Percentiles rank a stretch among this genome's conserved stretches.
Evolutionary conservation across 2,888 invertebrate species (phyloP).

Genomic region (Gari tellinella): DNA sequence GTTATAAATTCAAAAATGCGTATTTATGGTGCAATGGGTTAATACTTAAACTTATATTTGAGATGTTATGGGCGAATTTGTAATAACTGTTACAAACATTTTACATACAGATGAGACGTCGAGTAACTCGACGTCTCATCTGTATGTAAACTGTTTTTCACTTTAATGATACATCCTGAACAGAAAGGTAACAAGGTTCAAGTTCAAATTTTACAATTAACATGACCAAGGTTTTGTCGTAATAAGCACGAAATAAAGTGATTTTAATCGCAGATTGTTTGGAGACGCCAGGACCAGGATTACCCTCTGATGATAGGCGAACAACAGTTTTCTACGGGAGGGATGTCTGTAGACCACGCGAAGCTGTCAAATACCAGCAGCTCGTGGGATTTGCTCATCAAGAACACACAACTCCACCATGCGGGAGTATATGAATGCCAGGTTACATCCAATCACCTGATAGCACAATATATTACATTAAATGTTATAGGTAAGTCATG

Average conservation of each 20-base stretch:
- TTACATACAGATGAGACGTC: too few species aligned
- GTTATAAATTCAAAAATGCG: too few species aligned
- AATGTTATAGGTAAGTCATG: conserved; percentile 69
- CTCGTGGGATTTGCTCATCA: conserved; percentile 72
- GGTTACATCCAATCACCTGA: conserved; percentile 66
- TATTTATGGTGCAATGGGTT: too few species aligned
- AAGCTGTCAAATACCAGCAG: conserved; percentile 49
- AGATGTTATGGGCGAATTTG: too few species aligned
- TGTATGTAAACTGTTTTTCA: too few species aligned
- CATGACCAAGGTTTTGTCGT: too few species aligned
- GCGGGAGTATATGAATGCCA: conserved; percentile 74
- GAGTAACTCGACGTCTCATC: too few species aligned
- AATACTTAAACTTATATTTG: too few species aligned
- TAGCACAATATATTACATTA: conserved; percentile 64
- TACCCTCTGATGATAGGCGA: conserved; percentile 71
- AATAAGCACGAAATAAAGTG: background rate
- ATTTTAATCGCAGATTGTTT: conserved; percentile 65
- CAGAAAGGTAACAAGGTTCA: too few species aligned
- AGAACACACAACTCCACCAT: conserved; percentile 63
- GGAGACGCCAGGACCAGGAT: conserved; percentile 67
- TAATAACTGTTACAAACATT: too few species aligned
- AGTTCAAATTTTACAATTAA: too few species aligned
- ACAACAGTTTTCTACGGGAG: conserved; percentile 63
- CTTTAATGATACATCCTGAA: too few species aligned
- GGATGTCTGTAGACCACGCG: conserved; percentile 61